These are phyloP conservation scores for Limnothrissa miodon DNA, from an alignment of 2,113 vertebrate genomes.

Conservation along the genomic window DNA sequence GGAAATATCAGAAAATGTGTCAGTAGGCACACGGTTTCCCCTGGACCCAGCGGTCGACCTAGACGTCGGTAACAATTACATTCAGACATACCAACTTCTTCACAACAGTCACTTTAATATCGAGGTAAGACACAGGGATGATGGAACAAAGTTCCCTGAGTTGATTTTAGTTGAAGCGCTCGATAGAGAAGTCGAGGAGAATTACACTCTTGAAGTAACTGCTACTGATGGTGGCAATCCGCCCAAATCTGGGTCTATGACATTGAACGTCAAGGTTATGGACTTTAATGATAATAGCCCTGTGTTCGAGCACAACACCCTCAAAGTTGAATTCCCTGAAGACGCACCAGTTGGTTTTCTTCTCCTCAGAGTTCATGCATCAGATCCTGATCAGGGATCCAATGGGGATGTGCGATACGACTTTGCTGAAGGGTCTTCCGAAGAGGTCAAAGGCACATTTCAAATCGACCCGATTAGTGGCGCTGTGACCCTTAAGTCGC, in stretches of 20 bases:
- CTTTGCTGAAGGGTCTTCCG: conserved; percentile 49
- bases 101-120: conserved; percentile 62
- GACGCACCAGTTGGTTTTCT: conserved; percentile 68
- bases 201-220: conserved; percentile 62
- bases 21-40: conserved; percentile 60
- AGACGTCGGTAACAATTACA: conserved; percentile 73
- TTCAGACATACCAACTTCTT: conserved; percentile 70
- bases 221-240: conserved; percentile 62
- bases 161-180: conserved; percentile 67
- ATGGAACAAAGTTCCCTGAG: conserved; percentile 65
- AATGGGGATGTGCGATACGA: conserved; percentile 72
- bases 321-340: conserved; percentile 70
- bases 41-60: conserved; percentile 65
- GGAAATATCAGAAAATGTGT: conserved; percentile 67
- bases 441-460: conserved; percentile 60
- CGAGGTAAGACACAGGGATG: conserved; percentile 61
- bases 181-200: conserved; percentile 70
- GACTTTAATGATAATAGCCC: conserved; percentile 78
- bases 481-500: conserved; percentile 60
- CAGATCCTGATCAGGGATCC: conserved; percentile 68
- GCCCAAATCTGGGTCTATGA: conserved; percentile 60
- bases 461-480: conserved; percentile 65
- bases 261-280: conserved; percentile 63
- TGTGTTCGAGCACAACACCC: conserved; percentile 62
- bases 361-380: conserved; percentile 68